Evolutionary conservation across 2,797 vertebrate genomes (phyloP), one percentile per base, ranked within the genome.

Genomic region (Pogoniulus pusillus): DNA sequence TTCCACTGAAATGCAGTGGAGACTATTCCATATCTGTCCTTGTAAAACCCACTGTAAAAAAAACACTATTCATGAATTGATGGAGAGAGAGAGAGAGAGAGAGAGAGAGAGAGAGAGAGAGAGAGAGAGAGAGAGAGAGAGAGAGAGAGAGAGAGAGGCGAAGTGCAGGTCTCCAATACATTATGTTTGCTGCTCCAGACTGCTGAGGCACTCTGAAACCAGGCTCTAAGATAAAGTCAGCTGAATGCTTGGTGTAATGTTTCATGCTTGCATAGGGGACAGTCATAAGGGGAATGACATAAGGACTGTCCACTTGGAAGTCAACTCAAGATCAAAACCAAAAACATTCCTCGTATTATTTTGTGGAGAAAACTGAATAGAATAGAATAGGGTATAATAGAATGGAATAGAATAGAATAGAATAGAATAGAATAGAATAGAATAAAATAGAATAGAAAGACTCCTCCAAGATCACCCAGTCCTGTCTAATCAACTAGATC

Each of bases 1-100:
- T 88, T 92, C 79, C 74, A 85, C 91, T 90, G 71, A 82, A 82
- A 91, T 63, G 76, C 84, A 72, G 65, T 24, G 57, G 64, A 78
- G 60, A 62, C 69, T 47, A 34, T 88, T 72, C 51, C 53, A 57
- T 74, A 85, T 22, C 80, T 65, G 89, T 92, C 95, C 95, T 96
- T 96, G 95, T 93, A 96, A 94, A 96, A 90, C 75, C 54, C 81
- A 55, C 87, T 79, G 63, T 78, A 76, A n/a, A n/a, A n/a, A n/a
- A n/a, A 79, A 96, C 96, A 95, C 91, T 96, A 95, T 95, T 96
- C 95, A 95, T 93, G 94, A 96, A 84, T 81, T 72, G 57, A 87
- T 85, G 82, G 58, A 62, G 82, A 73, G 65, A 76, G 85, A 54
- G 89, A 90, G 87, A 90, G 80, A 79, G 82, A 58, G 89, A 90